Conservation (phyloP, 2,888 invertebrate species). For the Nudaria mundana region DNA sequence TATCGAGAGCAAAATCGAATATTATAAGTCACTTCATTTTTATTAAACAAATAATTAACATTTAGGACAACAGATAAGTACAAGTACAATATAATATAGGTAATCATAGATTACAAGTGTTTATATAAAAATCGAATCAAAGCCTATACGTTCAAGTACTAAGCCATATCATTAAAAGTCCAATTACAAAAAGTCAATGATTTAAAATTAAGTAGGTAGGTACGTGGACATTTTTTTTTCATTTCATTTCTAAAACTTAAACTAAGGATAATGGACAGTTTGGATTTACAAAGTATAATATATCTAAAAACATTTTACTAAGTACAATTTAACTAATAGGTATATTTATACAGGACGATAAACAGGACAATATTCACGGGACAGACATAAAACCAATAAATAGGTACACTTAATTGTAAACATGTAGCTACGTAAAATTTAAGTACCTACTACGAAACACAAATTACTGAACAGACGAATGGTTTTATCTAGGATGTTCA, state of each 20-base stretch:
- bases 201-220: not conserved
- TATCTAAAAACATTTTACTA: not conserved
- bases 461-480: not conserved
- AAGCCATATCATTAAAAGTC: constrained; percentile 2
- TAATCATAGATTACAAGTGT: too few species aligned
- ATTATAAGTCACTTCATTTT: constrained; percentile 72
- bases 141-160: constrained; percentile 18
- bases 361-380: constrained; percentile 38
- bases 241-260: not conserved
- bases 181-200: not conserved
- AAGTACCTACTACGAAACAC: not conserved
- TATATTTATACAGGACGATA: too few species aligned
- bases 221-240: not conserved
- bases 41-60: constrained; percentile 46
- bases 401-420: constrained; percentile 31
- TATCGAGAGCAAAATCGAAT: constrained; percentile 65
- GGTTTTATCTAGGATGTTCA: not conserved
- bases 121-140: constrained; percentile 4
- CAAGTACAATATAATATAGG: constrained; percentile 12
- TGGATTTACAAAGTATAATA: not conserved
- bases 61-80: constrained; percentile 11
- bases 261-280: not conserved
- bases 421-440: constrained; percentile 23
- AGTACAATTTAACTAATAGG: too few species aligned
- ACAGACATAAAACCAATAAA: constrained; percentile 47